Conservation (phyloP, 2,888 invertebrate species). For the Serrognathus titanus region DNA sequence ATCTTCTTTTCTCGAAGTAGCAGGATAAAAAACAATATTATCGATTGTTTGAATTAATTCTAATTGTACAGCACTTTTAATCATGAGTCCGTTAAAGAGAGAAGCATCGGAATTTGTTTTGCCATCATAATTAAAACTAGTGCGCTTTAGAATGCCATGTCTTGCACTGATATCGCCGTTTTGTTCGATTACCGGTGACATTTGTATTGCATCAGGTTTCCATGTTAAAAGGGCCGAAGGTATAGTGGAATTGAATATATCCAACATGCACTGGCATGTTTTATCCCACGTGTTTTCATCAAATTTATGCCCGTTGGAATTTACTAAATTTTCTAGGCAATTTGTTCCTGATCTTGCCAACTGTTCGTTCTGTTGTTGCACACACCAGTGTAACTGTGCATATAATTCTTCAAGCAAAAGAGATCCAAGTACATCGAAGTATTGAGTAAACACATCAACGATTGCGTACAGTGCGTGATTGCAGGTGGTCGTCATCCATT, state of each 20-base stretch:
- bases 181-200: slow-evolving; percentile 43
- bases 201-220: slow-evolving; percentile 68
- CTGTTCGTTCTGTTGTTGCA: slow-evolving; percentile 86
- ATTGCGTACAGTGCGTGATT: slow-evolving; percentile 99
- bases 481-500: slow-evolving; percentile 99
- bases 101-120: slow-evolving; percentile 38
- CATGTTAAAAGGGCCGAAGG: slow-evolving; percentile 78
- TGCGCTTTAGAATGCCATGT: slow-evolving; percentile 61
- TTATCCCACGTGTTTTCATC: slow-evolving; percentile 88
- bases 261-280: slow-evolving; percentile 88
- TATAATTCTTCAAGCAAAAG: slow-evolving; percentile 89
- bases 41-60: slow-evolving; percentile 98
- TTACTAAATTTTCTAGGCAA: slow-evolving; percentile 96
- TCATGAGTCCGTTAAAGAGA: slow-evolving; percentile 63
- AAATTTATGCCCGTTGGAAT: slow-evolving; percentile 92
- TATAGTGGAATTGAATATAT: slow-evolving; percentile 86
- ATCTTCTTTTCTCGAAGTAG: slow-evolving; percentile 94
- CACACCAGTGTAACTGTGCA: slow-evolving; percentile 88
- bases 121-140: slow-evolving; percentile 51
- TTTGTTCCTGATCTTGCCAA: slow-evolving; percentile 89
- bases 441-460: slow-evolving; percentile 98
- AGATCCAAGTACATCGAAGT: slow-evolving; percentile 89
- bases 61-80: slow-evolving; percentile 95
- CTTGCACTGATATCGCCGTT: slow-evolving; percentile 47
- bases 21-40: slow-evolving; percentile 97